Percentiles rank a stretch among this genome's conserved stretches.
These are phyloP conservation scores for Tachuris rubrigastra DNA, from an alignment of 2,113 vertebrate species.

Conservation along the genomic window DNA sequence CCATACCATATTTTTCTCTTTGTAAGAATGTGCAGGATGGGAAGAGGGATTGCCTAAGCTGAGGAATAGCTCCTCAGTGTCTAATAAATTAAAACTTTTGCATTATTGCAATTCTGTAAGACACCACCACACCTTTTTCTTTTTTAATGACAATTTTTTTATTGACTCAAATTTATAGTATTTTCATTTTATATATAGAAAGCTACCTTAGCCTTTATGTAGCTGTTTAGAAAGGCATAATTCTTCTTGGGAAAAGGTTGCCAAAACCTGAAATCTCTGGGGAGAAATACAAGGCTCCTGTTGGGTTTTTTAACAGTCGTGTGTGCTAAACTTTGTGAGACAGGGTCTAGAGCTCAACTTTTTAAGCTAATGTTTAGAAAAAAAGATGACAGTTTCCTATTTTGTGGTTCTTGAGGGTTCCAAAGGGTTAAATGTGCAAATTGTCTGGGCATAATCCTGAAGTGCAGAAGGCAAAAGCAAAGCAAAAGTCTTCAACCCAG, in stretches of 20 bases:
- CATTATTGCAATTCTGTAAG: slow-evolving; percentile 36
- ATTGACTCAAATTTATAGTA: neutral
- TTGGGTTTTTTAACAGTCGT: neutral
- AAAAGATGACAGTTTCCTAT: neutral
- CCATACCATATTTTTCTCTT: neutral
- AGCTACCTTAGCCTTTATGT: neutral
- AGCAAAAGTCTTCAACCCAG: neutral
- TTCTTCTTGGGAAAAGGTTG: slow-evolving; percentile 5
- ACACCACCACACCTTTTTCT: neutral
- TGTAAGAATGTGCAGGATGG: neutral
- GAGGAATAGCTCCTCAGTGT: neutral
- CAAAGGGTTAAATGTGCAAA: neutral
- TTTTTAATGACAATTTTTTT: slow-evolving; percentile 17
- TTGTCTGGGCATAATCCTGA: neutral
- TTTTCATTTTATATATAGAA: neutral
- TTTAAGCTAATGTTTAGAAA: neutral
- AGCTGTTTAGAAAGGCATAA: slow-evolving; percentile 22
- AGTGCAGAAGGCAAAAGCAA: neutral
- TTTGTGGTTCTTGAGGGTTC: neutral
- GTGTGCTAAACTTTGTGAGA: neutral
- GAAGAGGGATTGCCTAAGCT: neutral
- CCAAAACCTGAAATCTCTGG: neutral
- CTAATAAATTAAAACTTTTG: slow-evolving; percentile 21
- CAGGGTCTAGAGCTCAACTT: neutral
- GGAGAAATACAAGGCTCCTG: neutral